Evolutionary conservation across 1,140 invertebrate genomes (phyloP).

Genomic region (Cylas formicarius): DNA sequence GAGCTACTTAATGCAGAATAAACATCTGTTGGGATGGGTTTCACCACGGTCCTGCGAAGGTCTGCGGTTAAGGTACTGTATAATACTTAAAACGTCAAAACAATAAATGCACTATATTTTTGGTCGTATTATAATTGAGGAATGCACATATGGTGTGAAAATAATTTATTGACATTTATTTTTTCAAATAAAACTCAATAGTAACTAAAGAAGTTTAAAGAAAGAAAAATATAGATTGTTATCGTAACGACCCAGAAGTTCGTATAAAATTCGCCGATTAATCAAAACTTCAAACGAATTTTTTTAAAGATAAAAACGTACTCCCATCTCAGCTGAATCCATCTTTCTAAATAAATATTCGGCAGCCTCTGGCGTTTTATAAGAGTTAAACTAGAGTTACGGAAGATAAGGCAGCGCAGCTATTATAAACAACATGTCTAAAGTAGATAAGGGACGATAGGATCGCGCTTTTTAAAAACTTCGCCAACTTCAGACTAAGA

Average conservation of each 20-base stretch:
- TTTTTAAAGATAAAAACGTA: conserved; percentile 23
- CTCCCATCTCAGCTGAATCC: conserved; percentile 21
- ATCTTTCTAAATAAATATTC: conserved; percentile 22
- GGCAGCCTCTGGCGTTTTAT: conserved; percentile 20
- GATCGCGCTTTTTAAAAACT: conserved; percentile 39
- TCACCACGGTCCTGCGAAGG: too few relatives aligned
- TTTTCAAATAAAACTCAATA: too few relatives aligned
- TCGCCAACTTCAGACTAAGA: conserved; percentile 41
- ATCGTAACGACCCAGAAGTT: conserved; percentile 28
- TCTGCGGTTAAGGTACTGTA: too few relatives aligned
- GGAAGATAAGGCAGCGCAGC: conserved; percentile 16
- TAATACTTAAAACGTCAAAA: too few relatives aligned
- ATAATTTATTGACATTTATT: too few relatives aligned
- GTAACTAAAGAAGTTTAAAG: not conserved
- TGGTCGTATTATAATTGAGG: too few relatives aligned
- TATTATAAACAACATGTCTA: conserved; percentile 33
- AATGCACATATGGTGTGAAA: too few relatives aligned
- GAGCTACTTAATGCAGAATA: too few relatives aligned
- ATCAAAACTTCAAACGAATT: conserved; percentile 30
- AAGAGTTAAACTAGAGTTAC: conserved; percentile 22
- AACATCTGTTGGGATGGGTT: too few relatives aligned
- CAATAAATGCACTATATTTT: too few relatives aligned
- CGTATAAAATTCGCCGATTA: conserved; percentile 25
- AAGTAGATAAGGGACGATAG: conserved; percentile 31
- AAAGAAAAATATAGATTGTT: conserved; percentile 20